phyloP scores from a whole-genome alignment of 1,140 invertebrate genomes.

The Zaprionus vittiger region DNA sequence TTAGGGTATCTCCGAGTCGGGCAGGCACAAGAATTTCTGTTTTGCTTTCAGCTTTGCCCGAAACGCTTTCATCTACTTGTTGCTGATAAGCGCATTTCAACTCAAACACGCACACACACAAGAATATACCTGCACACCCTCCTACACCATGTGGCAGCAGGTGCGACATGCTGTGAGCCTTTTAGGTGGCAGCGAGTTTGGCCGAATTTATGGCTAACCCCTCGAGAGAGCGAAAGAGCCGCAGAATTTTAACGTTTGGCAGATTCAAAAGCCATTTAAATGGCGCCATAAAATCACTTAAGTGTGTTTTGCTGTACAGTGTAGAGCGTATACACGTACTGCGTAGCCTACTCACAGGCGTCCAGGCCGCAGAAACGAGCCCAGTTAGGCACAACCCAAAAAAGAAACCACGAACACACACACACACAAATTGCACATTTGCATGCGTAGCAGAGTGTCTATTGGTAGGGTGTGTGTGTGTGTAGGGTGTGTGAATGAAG shows the following conservation, averaged over 20 bases:
- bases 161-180: constrained; percentile 11
- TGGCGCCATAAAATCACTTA: constrained; percentile 75
- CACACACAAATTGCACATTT: constrained; percentile 56
- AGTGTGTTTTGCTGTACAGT: constrained; percentile 57
- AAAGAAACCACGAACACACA: constrained; percentile 15
- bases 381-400: constrained; percentile 31
- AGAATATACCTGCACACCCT: background rate
- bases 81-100: constrained; percentile 62
- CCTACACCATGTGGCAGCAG: background rate
- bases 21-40: background rate
- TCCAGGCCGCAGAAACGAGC: constrained; percentile 20
- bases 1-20: background rate
- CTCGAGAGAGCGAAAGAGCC: background rate
- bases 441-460: constrained; percentile 11
- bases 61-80: constrained; percentile 62
- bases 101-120: background rate
- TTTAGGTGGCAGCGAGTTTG: constrained; percentile 22
- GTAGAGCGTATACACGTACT: constrained; percentile 28
- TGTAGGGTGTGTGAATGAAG: background rate
- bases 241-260: constrained; percentile 45
- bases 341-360: constrained; percentile 65
- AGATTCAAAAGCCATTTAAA: constrained; percentile 76
- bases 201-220: constrained; percentile 56
- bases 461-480: background rate
- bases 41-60: constrained; percentile 7